Conservation (phyloP, 2,888 invertebrate genomes). For the Eupithecia pulchellata region DNA sequence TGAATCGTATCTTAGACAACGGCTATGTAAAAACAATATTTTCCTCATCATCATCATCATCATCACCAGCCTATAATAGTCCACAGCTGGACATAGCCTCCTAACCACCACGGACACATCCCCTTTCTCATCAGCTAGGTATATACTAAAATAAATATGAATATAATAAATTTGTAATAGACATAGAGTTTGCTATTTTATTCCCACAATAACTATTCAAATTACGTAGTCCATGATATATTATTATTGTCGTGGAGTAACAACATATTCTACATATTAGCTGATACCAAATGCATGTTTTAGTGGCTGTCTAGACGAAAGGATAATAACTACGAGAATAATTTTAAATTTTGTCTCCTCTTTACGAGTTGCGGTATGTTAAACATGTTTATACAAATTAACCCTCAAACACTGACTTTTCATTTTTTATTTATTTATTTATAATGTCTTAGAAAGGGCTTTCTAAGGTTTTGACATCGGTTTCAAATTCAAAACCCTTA, state of each 20-base stretch:
- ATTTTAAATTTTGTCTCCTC: neutral
- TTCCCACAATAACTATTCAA: neutral
- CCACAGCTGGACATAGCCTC: too few species aligned
- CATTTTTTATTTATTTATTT: too few species aligned
- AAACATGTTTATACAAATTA: neutral
- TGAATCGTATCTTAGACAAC: neutral
- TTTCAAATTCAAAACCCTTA: too few species aligned
- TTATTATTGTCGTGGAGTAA: neutral
- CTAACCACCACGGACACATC: too few species aligned
- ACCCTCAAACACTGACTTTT: neutral
- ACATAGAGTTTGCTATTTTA: neutral
- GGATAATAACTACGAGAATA: neutral
- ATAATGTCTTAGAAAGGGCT: too few species aligned
- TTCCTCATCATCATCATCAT: too few species aligned
- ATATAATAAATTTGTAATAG: neutral
- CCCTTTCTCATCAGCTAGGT: neutral
- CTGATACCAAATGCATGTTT: constrained; percentile 22
- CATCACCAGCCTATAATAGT: too few species aligned
- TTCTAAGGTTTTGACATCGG: too few species aligned
- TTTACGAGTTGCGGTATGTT: neutral
- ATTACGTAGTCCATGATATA: neutral
- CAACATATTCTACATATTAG: neutral
- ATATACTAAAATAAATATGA: neutral
- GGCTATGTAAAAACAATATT: neutral
- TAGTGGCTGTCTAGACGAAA: constrained; percentile 34